phyloP scores from a whole-genome alignment of 1,140 invertebrate genomes.

The Artemia franciscana region DNA sequence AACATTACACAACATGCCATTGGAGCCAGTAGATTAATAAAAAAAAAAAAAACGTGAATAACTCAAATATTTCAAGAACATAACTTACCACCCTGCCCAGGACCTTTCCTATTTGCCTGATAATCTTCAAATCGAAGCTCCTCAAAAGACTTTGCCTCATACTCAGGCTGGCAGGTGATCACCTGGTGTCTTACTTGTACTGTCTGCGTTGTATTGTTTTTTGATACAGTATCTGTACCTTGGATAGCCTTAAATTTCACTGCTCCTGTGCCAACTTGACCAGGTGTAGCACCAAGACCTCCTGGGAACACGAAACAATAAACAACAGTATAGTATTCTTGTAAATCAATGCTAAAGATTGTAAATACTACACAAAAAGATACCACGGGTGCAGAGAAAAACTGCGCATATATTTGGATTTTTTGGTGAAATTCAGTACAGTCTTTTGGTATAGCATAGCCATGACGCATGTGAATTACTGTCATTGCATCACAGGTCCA shows the following conservation, averaged over 20 bases:
- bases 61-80: background rate
- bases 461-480: too few relatives aligned
- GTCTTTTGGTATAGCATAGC: too few relatives aligned
- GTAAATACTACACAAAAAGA: too few relatives aligned
- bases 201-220: conserved; percentile 49
- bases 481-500: too few relatives aligned
- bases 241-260: conserved; percentile 65
- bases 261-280: conserved; percentile 12
- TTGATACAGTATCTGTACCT: conserved; percentile 73
- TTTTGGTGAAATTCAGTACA: too few relatives aligned
- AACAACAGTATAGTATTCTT: too few relatives aligned
- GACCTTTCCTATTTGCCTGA: conserved; percentile 57
- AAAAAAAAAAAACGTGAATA: background rate
- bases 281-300: background rate
- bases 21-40: conserved; percentile 1
- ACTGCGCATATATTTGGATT: too few relatives aligned
- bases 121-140: conserved; percentile 88
- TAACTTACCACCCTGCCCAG: conserved; percentile 9
- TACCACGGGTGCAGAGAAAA: too few relatives aligned
- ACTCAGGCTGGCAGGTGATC: conserved; percentile 94
- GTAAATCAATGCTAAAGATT: too few relatives aligned
- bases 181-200: conserved; percentile 82
- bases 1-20: conserved; percentile 1
- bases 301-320: too few relatives aligned
- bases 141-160: conserved; percentile 78